Evolutionary conservation across 1,140 invertebrate genomes (phyloP).

Genomic region (Mycetomoellerius zeteki): DNA sequence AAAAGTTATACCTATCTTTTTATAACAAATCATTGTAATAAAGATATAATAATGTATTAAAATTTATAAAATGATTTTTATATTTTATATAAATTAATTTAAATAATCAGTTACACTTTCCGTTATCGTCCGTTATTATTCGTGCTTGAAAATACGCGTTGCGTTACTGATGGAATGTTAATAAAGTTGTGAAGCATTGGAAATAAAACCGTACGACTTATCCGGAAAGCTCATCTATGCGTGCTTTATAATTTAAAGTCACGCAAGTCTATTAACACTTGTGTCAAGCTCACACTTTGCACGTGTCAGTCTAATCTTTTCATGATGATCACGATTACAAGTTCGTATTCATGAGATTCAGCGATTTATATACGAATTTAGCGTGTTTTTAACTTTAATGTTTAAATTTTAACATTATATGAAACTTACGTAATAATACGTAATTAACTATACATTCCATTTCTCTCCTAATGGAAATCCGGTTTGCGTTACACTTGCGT

Average conservation of each 20-base stretch:
- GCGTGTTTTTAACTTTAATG: too few relatives aligned
- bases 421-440: neutral
- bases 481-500: neutral
- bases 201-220: slow-evolving; percentile 47
- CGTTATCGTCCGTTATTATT: neutral
- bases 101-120: neutral
- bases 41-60: neutral
- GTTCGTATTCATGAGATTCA: neutral
- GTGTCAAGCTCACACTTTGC: slow-evolving; percentile 14
- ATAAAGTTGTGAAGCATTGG: slow-evolving; percentile 37
- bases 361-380: slow-evolving; percentile 33
- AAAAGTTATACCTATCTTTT: neutral
- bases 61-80: neutral
- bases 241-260: slow-evolving; percentile 62
- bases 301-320: slow-evolving; percentile 39
- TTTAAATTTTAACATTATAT: neutral
- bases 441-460: neutral
- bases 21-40: neutral
- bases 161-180: neutral
- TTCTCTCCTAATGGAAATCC: neutral
- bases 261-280: slow-evolving; percentile 64
- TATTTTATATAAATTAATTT: neutral
- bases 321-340: slow-evolving; percentile 21
- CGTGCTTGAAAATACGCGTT: neutral
- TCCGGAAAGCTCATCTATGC: slow-evolving; percentile 48